phyloP scores from a whole-genome alignment of 2,797 vertebrate genomes.

The Phataginus tetradactyla region DNA sequence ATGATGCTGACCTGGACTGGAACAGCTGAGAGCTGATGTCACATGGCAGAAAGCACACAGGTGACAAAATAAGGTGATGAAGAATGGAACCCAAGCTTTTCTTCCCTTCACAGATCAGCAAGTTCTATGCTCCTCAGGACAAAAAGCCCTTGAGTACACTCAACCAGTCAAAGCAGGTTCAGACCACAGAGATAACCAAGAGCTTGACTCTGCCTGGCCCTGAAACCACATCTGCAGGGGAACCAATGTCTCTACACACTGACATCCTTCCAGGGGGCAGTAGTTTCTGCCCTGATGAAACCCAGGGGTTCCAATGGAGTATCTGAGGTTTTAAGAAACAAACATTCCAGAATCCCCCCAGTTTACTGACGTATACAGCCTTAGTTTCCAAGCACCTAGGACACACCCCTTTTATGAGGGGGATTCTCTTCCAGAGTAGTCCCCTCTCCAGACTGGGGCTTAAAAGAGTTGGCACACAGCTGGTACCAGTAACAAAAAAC shows the following conservation, averaged over 20 bases:
- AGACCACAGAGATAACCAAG: not conserved
- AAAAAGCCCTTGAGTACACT: not conserved
- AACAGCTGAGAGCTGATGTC: not conserved
- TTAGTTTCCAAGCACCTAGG: not conserved
- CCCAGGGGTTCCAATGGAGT: not conserved
- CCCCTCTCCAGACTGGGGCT: not conserved
- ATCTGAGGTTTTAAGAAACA: not conserved
- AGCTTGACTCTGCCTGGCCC: not conserved
- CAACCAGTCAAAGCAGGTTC: not conserved
- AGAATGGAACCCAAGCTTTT: not conserved
- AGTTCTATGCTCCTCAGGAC: not conserved
- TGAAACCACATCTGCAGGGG: not conserved
- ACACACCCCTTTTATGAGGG: not conserved
- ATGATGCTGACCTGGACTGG: not conserved
- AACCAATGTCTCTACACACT: not conserved
- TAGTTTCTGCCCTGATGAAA: constrained; percentile 35
- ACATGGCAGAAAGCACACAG: not conserved
- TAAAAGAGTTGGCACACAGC: not conserved
- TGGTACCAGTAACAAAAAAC: not conserved
- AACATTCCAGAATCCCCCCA: not conserved
- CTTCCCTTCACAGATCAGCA: not conserved
- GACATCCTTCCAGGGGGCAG: not conserved
- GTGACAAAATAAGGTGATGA: not conserved
- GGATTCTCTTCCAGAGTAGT: not conserved
- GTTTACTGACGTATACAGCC: not conserved